Evolutionary conservation across 2,113 vertebrate species (phyloP), one percentile per base, ranked within the genome.

Genomic region (Aviceda subcristata): DNA sequence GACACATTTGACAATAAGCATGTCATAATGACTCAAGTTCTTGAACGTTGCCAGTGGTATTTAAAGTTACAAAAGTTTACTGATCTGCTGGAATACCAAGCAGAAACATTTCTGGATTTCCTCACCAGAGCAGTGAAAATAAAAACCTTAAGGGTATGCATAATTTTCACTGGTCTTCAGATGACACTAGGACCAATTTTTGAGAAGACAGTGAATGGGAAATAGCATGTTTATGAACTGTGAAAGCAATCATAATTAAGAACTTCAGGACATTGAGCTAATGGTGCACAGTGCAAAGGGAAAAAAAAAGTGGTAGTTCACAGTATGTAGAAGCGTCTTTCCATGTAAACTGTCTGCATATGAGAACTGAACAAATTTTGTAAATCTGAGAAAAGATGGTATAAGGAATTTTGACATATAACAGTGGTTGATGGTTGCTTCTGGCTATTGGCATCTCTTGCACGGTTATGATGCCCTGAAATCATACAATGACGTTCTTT

Each of bases 1-100:
- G 73, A 60, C 76, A 78, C 46, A 72, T 81, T 86, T 95, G 73
- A 91, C 46, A 92, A 71, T 81, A 80, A 86, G 30, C 41, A 55
- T 53, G 45, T 46, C 82, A 38, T 56, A 90, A 68, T 71, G 72
- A 41, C 26, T 91, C 32, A 32, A 81, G 29, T 77, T 81, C 69
- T 81, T 46, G 41, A 91, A 71, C 36, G 45, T 22, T 90, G 67
- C 83, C 79, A 86, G 55, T 73, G 68, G 16, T 18, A 77, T 84
- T 94, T 92, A 62, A 66, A 59, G 55, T 68, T 63, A 66, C 29
- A 71, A 29, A 64, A 69, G 3, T 66, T 88, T 83, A 29, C 38
- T 57, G 36, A 80, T 76, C 27, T 86, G 11, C 21, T 80, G n/a
- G 6, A 84, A 12, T 55, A 86, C 73, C 11, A 83, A 92, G 38